These are phyloP conservation scores for Simalia tracyae DNA, from an alignment of 2,797 vertebrate species.

Conservation along the genomic window DNA sequence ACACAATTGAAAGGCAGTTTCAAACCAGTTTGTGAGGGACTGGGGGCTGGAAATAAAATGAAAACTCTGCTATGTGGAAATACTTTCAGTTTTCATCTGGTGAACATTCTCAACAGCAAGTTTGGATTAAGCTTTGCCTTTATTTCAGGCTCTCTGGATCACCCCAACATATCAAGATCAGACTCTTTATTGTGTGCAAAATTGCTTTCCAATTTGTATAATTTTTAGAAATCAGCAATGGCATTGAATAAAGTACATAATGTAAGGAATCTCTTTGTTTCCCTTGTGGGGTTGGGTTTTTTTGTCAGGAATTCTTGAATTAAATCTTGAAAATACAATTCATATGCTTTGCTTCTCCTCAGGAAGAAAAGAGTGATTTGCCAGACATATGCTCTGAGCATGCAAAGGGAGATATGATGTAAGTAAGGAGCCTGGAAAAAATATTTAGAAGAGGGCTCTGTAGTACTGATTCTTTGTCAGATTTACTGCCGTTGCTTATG, in stretches of 20 bases:
- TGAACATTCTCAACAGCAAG: background rate
- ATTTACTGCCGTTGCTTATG: conserved; percentile 77
- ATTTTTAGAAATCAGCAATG: conserved; percentile 23
- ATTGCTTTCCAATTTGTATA: conserved; percentile 53
- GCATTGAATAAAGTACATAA: conserved; percentile 6
- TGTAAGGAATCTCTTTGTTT: conserved; percentile 52
- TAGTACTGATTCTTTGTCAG: conserved; percentile 69
- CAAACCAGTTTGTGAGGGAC: background rate
- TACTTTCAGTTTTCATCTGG: background rate
- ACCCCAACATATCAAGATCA: background rate
- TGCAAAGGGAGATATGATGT: conserved; percentile 64
- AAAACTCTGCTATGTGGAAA: background rate
- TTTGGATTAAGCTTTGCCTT: background rate
- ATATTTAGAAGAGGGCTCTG: conserved; percentile 63
- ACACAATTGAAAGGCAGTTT: background rate
- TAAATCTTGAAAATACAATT: conserved; percentile 73
- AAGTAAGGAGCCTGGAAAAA: conserved; percentile 70
- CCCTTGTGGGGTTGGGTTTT: conserved; percentile 72
- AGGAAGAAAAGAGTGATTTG: conserved; percentile 65
- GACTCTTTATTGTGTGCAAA: background rate
- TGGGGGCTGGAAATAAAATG: background rate
- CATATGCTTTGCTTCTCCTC: conserved; percentile 54
- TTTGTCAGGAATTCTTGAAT: conserved; percentile 74
- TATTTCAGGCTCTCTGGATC: background rate
- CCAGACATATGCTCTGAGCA: conserved; percentile 72